Evolutionary conservation across 2,797 vertebrate species (phyloP).

Genomic region (Anguilla megastoma): DNA sequence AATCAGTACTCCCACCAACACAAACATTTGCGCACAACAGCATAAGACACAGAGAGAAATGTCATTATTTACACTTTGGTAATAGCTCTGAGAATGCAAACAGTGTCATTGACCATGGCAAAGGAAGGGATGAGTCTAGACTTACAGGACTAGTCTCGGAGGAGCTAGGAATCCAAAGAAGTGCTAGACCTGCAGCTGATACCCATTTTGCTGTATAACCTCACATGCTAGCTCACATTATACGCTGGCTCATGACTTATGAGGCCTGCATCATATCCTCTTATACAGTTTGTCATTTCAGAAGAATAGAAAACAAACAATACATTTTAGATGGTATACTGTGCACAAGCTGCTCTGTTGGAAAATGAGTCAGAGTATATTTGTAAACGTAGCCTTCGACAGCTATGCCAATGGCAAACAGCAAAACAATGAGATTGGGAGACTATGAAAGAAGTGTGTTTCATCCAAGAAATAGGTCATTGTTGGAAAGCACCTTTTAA

Average conservation of each 20-base stretch:
- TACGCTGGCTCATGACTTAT: neutral
- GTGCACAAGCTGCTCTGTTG: neutral
- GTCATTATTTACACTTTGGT: too few species aligned
- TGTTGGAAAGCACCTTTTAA: neutral
- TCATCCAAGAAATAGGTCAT: neutral
- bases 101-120: too few species aligned
- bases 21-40: too few species aligned
- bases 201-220: neutral
- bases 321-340: neutral
- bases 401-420: neutral
- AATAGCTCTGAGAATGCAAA: too few species aligned
- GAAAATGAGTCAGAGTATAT: neutral
- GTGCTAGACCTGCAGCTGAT: neutral
- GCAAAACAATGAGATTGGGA: neutral
- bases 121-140: too few species aligned
- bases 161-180: neutral
- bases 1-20: too few species aligned
- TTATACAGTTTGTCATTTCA: neutral
- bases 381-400: neutral
- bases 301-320: neutral
- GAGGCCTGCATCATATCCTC: neutral
- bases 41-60: too few species aligned
- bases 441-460: neutral
- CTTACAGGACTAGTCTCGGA: neutral
- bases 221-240: neutral